These are phyloP conservation scores for Verasper variegatus DNA, from an alignment of 2,113 vertebrate species.

Conservation along the genomic window DNA sequence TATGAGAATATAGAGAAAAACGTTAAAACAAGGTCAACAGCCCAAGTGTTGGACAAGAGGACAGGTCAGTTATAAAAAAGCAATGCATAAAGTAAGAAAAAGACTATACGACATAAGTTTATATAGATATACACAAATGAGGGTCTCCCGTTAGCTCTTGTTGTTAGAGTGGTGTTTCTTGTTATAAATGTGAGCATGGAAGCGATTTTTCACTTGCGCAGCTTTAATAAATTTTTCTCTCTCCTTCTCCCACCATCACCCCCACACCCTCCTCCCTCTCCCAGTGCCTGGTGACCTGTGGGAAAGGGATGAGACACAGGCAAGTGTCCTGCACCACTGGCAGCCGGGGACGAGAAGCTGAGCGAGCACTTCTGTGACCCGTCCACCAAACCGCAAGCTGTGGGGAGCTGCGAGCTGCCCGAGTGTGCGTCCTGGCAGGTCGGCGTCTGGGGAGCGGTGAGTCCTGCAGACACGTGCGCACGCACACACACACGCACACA, in stretches of 20 bases:
- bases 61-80: neutral
- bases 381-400: slow-evolving; percentile 82
- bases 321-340: slow-evolving; percentile 86
- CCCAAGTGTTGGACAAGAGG: neutral
- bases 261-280: neutral
- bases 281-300: slow-evolving; percentile 93
- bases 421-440: slow-evolving; percentile 92
- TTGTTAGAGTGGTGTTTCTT: neutral
- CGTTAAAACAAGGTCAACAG: neutral
- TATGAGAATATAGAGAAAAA: neutral
- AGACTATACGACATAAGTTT: neutral
- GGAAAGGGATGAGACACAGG: slow-evolving; percentile 88
- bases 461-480: slow-evolving; percentile 60
- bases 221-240: too few species aligned
- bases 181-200: neutral
- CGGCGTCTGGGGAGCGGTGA: slow-evolving; percentile 93
- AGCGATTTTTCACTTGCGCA: neutral
- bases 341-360: slow-evolving; percentile 83
- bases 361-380: slow-evolving; percentile 87
- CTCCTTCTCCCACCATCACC: neutral
- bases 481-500: slow-evolving; percentile 19
- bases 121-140: too few species aligned
- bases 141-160: neutral
- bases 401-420: slow-evolving; percentile 85
- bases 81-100: neutral